Conservation (phyloP, 2,888 invertebrate species). For the Maniola hyperantus region DNA sequence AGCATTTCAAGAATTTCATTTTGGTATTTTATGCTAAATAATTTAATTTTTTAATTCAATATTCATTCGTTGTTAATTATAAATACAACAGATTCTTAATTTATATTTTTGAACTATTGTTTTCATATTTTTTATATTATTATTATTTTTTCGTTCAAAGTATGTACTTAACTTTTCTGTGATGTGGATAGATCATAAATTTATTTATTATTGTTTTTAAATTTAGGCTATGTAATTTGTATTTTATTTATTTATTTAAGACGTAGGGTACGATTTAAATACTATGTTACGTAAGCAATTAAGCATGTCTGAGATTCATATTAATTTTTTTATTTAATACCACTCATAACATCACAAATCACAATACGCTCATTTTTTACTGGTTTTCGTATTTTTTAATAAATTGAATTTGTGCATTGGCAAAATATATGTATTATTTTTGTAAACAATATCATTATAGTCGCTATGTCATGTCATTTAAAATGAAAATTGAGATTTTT, state of each 20-base stretch:
- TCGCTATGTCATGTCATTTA: background rate
- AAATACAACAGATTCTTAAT: background rate
- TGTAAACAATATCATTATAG: background rate
- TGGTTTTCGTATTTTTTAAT: too few relatives aligned
- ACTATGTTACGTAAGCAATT: too few relatives aligned
- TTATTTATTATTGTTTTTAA: too few relatives aligned
- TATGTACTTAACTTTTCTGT: background rate
- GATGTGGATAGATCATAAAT: background rate
- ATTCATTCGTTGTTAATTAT: background rate
- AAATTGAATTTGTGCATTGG: background rate
- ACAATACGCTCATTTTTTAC: too few relatives aligned
- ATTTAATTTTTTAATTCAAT: background rate
- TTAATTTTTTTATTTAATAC: too few relatives aligned
- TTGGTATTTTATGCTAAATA: background rate
- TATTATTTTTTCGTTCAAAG: background rate
- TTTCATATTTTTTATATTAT: background rate
- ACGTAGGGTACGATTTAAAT: too few relatives aligned
- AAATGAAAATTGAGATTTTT: background rate
- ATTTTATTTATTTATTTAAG: too few relatives aligned
- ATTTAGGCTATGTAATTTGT: too few relatives aligned
- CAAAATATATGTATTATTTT: background rate
- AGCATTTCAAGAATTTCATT: slow-evolving; percentile 5
- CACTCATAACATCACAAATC: too few relatives aligned
- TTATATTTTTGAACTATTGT: background rate
- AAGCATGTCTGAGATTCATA: too few relatives aligned